Base-by-base conservation (phyloP, 1,140 invertebrate genomes). In the Papilio dardanus region DNA sequence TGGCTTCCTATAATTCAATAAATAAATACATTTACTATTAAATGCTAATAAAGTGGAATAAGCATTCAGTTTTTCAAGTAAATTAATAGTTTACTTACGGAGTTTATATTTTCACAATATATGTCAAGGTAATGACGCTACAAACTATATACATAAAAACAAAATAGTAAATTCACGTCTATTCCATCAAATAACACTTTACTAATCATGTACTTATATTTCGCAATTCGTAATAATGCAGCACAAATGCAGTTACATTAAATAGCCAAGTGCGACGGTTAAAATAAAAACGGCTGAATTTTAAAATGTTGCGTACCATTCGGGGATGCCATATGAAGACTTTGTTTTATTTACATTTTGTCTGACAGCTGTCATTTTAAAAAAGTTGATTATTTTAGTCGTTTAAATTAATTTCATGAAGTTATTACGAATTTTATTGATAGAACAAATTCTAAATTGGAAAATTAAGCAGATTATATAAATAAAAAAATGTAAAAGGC, bases 1-100 rank as follows among this genome's bases (percentile, higher is more conserved):
- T 89, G 31, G 54, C 77, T 33, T 46, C 50, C 65, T 65, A 8
- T 35, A 68, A 68, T 33, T 35, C 8, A 62, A 62, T 28, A 28
- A 46, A 42, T 16, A 42, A 4, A n/a, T n/a, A 42, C 40, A 54
- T 21, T 54, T 35, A 35, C 1, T 35, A 35, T 8, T 7, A 35
- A 8, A 35, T 5, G n/a, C n/a, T n/a, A n/a, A n/a, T n/a, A n/a
- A n/a, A n/a, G n/a, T n/a, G n/a, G n/a, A n/a, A n/a, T n/a, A 46
- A 4, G 42, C 6, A n/a, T 42, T 42, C 40, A 42, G 14, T 16
- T 42, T 42, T 12, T n/a, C 12, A n/a, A 4, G 35, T 42, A 16
- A 42, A 2, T 3, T 16, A 42, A 4, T 14, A 42, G 16, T 42
- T 16, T 42, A 42, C 40, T 42, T 42, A 42, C 40, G 40, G 14